Conservation (phyloP, 2,888 invertebrate species). For the Tipula confusa region DNA sequence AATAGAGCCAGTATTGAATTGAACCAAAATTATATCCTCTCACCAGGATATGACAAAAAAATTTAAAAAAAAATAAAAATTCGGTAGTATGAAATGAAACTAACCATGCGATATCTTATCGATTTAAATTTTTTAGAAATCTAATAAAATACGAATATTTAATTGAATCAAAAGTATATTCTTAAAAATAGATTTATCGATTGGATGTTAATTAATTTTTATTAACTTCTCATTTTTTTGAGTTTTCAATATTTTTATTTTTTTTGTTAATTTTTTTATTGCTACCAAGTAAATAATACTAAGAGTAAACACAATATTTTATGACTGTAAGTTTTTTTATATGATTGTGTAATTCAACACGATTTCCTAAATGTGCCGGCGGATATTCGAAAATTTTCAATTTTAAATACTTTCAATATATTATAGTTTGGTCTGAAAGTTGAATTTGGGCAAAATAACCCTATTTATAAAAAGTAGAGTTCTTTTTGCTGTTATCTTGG, state of each 20-base stretch:
- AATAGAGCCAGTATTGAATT: neutral
- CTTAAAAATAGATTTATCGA: constrained; percentile 20
- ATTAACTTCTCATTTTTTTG: neutral
- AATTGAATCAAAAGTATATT: neutral
- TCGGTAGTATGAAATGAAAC: neutral
- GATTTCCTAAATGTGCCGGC: too few relatives aligned
- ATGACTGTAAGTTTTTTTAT: neutral
- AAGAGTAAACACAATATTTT: neutral
- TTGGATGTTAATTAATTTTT: constrained; percentile 12
- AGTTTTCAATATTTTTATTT: too few relatives aligned
- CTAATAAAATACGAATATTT: neutral
- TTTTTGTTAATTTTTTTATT: neutral
- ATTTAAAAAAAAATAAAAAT: too few relatives aligned
- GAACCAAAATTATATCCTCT: too few relatives aligned
- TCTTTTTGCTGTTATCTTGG: too few relatives aligned
- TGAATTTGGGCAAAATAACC: too few relatives aligned
- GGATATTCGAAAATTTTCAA: too few relatives aligned
- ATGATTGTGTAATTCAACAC: too few relatives aligned
- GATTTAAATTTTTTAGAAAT: neutral
- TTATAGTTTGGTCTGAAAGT: too few relatives aligned
- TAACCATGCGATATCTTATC: neutral
- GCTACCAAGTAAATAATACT: neutral
- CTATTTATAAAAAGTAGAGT: too few relatives aligned
- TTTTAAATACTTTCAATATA: too few relatives aligned
- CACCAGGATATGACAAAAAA: too few relatives aligned